Conservation (phyloP, 1,140 invertebrate genomes). For the Ips nitidus region DNA sequence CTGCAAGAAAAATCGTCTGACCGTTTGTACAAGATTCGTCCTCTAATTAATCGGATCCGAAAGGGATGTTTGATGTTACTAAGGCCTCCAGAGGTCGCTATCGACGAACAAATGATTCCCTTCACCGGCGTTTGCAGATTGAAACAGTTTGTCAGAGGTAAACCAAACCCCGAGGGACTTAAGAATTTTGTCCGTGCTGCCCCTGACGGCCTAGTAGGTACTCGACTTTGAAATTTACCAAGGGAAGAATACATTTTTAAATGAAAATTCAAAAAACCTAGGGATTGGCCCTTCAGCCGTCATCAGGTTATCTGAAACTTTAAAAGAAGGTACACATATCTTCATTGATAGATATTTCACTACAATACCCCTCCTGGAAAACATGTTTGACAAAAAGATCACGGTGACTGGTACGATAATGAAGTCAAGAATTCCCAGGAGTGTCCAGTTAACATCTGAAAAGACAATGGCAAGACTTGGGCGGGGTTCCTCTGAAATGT, state of each 20-base stretch:
- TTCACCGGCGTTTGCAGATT: slow-evolving; percentile 25
- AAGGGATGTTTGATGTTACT: slow-evolving; percentile 20
- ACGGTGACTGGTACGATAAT: slow-evolving; percentile 6
- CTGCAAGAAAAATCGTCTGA: neutral
- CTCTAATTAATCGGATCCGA: slow-evolving; percentile 14
- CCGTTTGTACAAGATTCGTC: slow-evolving; percentile 18
- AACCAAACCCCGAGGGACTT: slow-evolving; percentile 34
- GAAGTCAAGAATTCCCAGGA: slow-evolving; percentile 1
- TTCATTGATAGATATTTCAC: slow-evolving; percentile 34
- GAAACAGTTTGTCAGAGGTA: slow-evolving; percentile 37
- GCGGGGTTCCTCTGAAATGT: neutral
- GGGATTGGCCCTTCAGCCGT: slow-evolving; percentile 29
- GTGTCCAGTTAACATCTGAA: neutral
- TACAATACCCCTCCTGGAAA: slow-evolving; percentile 24
- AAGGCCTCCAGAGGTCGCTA: slow-evolving; percentile 16
- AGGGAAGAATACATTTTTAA: neutral
- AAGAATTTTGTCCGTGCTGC: slow-evolving; percentile 35
- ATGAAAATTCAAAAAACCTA: slow-evolving; percentile 5
- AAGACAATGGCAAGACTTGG: slow-evolving; percentile 17
- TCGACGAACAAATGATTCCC: slow-evolving; percentile 38
- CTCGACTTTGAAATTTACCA: neutral
- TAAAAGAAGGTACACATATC: slow-evolving; percentile 20
- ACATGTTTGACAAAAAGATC: slow-evolving; percentile 20
- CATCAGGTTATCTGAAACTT: slow-evolving; percentile 19
- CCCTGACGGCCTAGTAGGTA: slow-evolving; percentile 17